These are phyloP conservation scores for Carettochelys insculpta DNA, from an alignment of 2,113 vertebrate genomes.

Conservation along the genomic window DNA sequence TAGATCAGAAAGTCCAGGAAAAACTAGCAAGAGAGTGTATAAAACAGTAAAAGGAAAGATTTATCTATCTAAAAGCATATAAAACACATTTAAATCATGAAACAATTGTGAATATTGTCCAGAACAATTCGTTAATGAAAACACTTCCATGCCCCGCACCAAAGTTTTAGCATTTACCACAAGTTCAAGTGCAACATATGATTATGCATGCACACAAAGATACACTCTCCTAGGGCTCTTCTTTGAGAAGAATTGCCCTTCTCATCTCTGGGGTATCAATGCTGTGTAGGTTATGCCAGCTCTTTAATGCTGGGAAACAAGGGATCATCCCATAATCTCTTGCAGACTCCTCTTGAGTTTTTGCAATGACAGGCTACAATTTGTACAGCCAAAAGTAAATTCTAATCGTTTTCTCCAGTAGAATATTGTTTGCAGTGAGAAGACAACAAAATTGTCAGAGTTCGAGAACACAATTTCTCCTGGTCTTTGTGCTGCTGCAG, in stretches of 20 bases:
- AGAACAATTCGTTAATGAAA: neutral
- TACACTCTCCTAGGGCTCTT: neutral
- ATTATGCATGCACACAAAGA: neutral
- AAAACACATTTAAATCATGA: neutral
- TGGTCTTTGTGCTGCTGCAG: neutral
- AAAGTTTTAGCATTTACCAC: neutral
- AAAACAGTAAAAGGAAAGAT: neutral
- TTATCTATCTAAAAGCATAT: neutral
- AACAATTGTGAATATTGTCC: neutral
- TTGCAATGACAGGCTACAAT: neutral
- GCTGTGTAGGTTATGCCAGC: neutral
- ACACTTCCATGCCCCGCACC: neutral
- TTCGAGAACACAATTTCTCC: neutral
- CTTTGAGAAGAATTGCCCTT: neutral
- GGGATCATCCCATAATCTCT: neutral
- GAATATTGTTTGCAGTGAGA: neutral
- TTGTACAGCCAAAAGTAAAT: neutral
- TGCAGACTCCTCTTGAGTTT: neutral
- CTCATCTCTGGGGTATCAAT: neutral
- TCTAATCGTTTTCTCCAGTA: neutral
- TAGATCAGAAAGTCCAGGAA: neutral
- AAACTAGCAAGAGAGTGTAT: neutral
- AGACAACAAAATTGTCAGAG: neutral
- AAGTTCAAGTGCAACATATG: neutral
- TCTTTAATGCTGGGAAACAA: neutral